Percentiles rank a stretch among this genome's conserved stretches.
phyloP scores from a whole-genome alignment of 2,888 invertebrate species.

The Acrobasis consociella region DNA sequence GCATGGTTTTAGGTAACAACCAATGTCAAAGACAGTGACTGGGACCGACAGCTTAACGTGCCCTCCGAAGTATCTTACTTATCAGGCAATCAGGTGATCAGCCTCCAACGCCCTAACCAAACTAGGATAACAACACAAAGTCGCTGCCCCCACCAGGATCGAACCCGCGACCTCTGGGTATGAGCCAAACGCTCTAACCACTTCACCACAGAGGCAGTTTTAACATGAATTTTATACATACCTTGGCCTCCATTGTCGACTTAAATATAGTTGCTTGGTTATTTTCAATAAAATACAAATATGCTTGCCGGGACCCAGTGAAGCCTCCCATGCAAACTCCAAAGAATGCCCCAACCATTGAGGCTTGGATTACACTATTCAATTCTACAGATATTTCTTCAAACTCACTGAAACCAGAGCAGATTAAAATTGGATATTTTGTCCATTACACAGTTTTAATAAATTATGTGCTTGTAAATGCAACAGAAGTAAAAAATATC shows the following conservation, averaged over 20 bases:
- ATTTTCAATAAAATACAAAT: slow-evolving; percentile 86
- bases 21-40: too few relatives aligned
- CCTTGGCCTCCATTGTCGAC: slow-evolving; percentile 87
- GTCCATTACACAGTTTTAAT: too few relatives aligned
- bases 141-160: too few relatives aligned
- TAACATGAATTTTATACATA: slow-evolving; percentile 45
- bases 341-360: slow-evolving; percentile 81
- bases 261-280: slow-evolving; percentile 88
- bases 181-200: too few relatives aligned
- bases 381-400: slow-evolving; percentile 85
- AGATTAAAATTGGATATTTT: background rate
- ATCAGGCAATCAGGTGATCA: too few relatives aligned
- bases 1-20: too few relatives aligned
- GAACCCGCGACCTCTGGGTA: too few relatives aligned
- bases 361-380: slow-evolving; percentile 83
- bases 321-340: slow-evolving; percentile 87
- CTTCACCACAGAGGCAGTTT: too few relatives aligned
- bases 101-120: too few relatives aligned
- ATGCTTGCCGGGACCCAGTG: slow-evolving; percentile 81
- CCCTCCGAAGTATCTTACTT: too few relatives aligned
- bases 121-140: too few relatives aligned
- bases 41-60: too few relatives aligned
- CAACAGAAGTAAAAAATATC: background rate
- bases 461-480: background rate
- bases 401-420: slow-evolving; percentile 82